Percentiles rank a stretch among this genome's conserved stretches.
Conservation (phyloP, 2,888 invertebrate genomes). For the Drosophila flavopinicola region DNA sequence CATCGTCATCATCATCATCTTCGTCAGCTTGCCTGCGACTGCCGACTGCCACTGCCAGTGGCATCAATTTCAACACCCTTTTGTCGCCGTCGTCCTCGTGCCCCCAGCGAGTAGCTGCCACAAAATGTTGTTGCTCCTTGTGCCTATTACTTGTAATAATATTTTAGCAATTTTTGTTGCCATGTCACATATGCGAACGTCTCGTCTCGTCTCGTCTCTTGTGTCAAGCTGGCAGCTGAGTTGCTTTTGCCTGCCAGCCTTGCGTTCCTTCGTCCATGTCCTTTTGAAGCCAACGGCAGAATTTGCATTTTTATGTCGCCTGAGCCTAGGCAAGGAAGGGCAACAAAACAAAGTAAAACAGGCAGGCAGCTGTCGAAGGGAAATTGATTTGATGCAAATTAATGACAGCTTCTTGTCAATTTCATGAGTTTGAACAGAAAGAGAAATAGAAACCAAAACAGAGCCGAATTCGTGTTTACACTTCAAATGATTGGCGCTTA, state of each 20-base stretch:
- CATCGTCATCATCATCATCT: slow-evolving; percentile 24
- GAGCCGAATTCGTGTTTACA: slow-evolving; percentile 37
- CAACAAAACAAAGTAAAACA: slow-evolving; percentile 8
- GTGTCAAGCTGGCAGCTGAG: slow-evolving; percentile 38
- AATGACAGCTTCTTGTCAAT: slow-evolving; percentile 78
- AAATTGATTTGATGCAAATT: slow-evolving; percentile 80
- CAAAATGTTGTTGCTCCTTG: slow-evolving; percentile 49
- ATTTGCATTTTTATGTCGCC: slow-evolving; percentile 76
- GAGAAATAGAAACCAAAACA: slow-evolving; percentile 4
- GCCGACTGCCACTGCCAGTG: slow-evolving; percentile 17
- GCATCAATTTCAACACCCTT: slow-evolving; percentile 75
- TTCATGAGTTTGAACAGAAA: slow-evolving; percentile 35
- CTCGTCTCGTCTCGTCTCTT: slow-evolving; percentile 10
- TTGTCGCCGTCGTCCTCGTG: slow-evolving; percentile 27
- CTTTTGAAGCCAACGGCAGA: slow-evolving; percentile 49
- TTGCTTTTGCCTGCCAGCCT: slow-evolving; percentile 6
- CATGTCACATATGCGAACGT: slow-evolving; percentile 69
- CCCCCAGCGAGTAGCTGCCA: slow-evolving; percentile 10
- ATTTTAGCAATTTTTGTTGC: slow-evolving; percentile 76
- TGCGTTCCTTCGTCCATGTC: slow-evolving; percentile 1
- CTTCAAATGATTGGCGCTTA: slow-evolving; percentile 11
- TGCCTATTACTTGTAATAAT: slow-evolving; percentile 77
- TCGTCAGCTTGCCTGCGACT: no score
- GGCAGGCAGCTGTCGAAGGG: slow-evolving; percentile 65
- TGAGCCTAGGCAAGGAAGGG: slow-evolving; percentile 22